Evolutionary conservation across 2,113 vertebrate genomes (phyloP).

Genomic region (Corythaixoides concolor): DNA sequence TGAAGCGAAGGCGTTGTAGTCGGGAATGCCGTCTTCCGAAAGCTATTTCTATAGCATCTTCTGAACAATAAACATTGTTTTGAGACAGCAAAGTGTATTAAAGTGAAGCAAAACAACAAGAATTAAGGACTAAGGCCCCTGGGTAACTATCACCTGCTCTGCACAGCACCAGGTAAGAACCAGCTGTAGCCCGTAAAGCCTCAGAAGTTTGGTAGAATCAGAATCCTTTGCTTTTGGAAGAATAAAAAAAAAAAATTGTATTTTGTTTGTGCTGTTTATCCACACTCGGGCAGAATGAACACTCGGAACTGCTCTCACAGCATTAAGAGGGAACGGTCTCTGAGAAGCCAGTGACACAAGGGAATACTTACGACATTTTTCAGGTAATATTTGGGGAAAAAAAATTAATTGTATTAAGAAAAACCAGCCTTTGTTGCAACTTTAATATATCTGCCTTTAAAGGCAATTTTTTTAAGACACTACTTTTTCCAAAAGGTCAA

Average conservation of each 20-base stretch:
- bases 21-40: not conserved
- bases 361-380: not conserved
- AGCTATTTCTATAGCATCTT: not conserved
- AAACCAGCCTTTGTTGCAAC: not conserved
- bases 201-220: not conserved
- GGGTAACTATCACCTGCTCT: not conserved
- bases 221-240: not conserved
- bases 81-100: not conserved
- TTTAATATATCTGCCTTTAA: not conserved
- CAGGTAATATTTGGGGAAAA: not conserved
- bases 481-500: not conserved
- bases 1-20: not conserved
- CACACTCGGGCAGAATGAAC: not conserved
- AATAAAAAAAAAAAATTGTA: accelerated
- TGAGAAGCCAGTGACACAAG: not conserved
- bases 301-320: not conserved
- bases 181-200: not conserved
- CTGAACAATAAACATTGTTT: not conserved
- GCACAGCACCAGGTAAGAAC: not conserved
- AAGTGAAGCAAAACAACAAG: not conserved
- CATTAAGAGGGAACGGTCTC: not conserved
- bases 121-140: not conserved
- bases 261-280: not conserved
- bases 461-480: not conserved
- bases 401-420: not conserved